Evolutionary conservation across 1,140 invertebrate species (phyloP), one percentile per base, ranked within the genome.

Genomic region (Megalonaias nervosa): DNA sequence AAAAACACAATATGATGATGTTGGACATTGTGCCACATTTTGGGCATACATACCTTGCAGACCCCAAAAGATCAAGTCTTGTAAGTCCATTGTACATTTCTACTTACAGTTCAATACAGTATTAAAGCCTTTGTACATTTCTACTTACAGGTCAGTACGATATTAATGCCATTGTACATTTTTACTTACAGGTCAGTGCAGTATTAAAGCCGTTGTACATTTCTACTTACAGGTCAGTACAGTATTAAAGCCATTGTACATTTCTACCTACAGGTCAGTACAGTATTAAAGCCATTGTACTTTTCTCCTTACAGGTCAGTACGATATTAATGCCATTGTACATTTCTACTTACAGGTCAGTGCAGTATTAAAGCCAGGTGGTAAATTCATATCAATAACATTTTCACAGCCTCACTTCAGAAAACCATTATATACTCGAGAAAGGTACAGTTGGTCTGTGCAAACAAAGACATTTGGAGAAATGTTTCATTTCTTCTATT

Each of bases 321-420:
- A 4, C 4, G 26, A 31, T 31, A 31, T 31, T 31, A 31, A 31
- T 31, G 26, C 26, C 26, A 61, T 14, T 59, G 5, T 71, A 71
- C 15, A n/a, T 60, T 14, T 31, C 59, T 68, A 57, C 13, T 75
- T 83, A 55, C 74, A 90, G 84, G 83, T 92, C 13, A 81, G 72
- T 19, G 65, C 81, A 58, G 84, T 92, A 48, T 80, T 93, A n/a
- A 89, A 85, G 65, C 78, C 82, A 9, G 79, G 74, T 61, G 92
- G 92, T n/a, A 83, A 86, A 59, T 93, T 93, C 79, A 87, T 93
- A 61, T 93, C 92, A 9, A 88, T 93, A 11, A 91, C 92, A 56
- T 93, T 93, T 82, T 84, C 88, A 23, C 92, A 93, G 79, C 92
- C 92, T 23, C 92, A 93, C 83, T 93, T 93, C 79, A 82, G 92